Conservation (phyloP, 2,888 invertebrate species). For the Pachydiplax longipennis region DNA sequence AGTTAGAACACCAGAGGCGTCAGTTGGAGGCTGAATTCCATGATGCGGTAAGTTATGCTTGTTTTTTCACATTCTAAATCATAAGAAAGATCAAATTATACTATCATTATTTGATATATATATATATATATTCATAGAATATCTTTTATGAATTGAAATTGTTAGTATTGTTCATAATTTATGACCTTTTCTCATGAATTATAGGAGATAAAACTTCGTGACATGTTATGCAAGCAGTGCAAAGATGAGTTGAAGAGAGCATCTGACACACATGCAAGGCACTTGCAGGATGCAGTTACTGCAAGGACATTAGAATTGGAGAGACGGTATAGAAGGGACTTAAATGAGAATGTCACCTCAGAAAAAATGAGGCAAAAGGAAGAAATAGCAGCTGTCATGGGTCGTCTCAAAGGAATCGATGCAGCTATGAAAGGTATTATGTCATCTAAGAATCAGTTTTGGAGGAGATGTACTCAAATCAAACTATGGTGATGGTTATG, state of each 20-base stretch:
- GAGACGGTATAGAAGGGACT: constrained; percentile 63
- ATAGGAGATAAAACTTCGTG: constrained; percentile 70
- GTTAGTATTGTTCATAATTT: neutral
- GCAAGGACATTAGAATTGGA: constrained; percentile 67
- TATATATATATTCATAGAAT: neutral
- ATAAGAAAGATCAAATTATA: neutral
- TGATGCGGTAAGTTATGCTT: constrained; percentile 67
- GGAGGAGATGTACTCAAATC: no score
- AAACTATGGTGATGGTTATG: no score
- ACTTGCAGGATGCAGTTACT: constrained; percentile 74
- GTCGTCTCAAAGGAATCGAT: constrained; percentile 79
- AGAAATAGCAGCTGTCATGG: constrained; percentile 76
- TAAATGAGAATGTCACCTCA: constrained; percentile 71
- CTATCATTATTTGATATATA: neutral
- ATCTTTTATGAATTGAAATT: neutral
- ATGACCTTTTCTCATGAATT: constrained; percentile 52
- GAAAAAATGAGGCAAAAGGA: constrained; percentile 73
- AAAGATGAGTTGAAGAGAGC: constrained; percentile 82
- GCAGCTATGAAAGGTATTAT: constrained; percentile 72
- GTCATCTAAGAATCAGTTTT: no score
- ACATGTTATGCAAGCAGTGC: constrained; percentile 74
- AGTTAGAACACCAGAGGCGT: constrained; percentile 73
- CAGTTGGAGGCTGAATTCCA: constrained; percentile 74
- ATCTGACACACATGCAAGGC: constrained; percentile 84
- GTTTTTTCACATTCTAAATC: neutral